Conservation (phyloP, 2,888 invertebrate genomes). For the Julus scanicus region DNA sequence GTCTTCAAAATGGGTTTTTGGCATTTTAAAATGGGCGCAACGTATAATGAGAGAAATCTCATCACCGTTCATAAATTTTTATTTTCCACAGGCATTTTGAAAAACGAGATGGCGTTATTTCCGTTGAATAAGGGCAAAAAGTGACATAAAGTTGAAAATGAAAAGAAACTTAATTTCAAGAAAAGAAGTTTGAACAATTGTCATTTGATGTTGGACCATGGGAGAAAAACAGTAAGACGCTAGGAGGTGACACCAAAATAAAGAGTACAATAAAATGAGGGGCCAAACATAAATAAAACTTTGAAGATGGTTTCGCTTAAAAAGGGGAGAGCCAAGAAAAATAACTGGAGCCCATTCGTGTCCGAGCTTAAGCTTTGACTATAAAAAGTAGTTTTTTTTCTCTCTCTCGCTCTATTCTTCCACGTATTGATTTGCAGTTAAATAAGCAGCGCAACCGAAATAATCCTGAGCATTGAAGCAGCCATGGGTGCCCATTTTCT, state of each 20-base stretch:
- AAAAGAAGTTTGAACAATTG: background rate
- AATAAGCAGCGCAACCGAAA: conserved; percentile 39
- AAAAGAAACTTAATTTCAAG: background rate
- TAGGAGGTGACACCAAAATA: conserved; percentile 15
- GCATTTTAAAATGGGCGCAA: background rate
- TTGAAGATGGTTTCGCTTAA: background rate
- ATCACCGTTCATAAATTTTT: background rate
- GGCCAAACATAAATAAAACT: background rate
- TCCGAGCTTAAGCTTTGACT: conserved; percentile 42
- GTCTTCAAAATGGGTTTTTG: background rate
- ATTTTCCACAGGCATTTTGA: background rate
- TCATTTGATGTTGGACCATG: background rate
- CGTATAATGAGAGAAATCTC: background rate
- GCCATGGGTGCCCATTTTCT: conserved; percentile 39
- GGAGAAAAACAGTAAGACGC: background rate
- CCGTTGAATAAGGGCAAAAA: background rate
- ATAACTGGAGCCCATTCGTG: conserved; percentile 17
- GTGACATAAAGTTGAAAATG: background rate
- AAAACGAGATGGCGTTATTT: conserved; percentile 26
- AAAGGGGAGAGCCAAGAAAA: background rate
- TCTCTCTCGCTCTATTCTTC: background rate
- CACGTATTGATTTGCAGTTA: conserved; percentile 35
- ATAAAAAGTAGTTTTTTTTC: conserved; percentile 26
- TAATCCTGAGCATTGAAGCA: conserved; percentile 39
- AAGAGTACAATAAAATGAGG: background rate